phyloP scores from a whole-genome alignment of 2,113 vertebrate species.

The Girardinichthys multiradiatus region DNA sequence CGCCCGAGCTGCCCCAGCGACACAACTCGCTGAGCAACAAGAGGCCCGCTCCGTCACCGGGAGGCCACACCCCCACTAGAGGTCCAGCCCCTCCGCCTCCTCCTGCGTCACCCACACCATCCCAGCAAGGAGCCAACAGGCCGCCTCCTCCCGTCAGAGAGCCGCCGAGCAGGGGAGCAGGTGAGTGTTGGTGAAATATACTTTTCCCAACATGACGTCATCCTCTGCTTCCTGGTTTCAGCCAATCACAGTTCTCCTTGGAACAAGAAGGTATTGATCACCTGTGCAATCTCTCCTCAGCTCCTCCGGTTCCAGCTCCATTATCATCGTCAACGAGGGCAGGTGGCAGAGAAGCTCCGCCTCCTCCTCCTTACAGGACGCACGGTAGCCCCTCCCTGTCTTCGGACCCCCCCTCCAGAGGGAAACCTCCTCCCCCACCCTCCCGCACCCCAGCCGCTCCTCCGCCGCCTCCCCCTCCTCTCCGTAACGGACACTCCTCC shows the following conservation, averaged over 20 bases:
- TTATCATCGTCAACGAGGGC: constrained; percentile 64
- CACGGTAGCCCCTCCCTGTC: constrained; percentile 77
- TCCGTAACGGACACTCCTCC: constrained; percentile 90
- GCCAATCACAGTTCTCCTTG: neutral
- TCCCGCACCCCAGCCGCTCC: constrained; percentile 86
- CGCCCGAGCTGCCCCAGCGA: constrained; percentile 90
- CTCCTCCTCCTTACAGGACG: constrained; percentile 87
- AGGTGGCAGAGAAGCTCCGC: constrained; percentile 86
- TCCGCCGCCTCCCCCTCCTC: constrained; percentile 87
- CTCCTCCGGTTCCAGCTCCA: constrained; percentile 78
- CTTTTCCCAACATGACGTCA: neutral
- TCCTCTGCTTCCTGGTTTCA: neutral
- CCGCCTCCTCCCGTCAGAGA: constrained; percentile 69
- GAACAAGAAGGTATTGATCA: constrained; percentile 31
- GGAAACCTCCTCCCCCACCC: constrained; percentile 87
- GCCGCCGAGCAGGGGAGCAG: constrained; percentile 69
- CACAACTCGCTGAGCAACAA: constrained; percentile 93
- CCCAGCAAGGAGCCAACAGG: constrained; percentile 69
- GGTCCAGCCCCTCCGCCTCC: constrained; percentile 77
- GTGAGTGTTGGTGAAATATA: too few relatives aligned
- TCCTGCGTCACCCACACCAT: constrained; percentile 68
- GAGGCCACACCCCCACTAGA: constrained; percentile 84
- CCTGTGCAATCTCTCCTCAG: constrained; percentile 59
- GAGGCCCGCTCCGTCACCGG: constrained; percentile 79
- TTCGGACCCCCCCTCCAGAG: constrained; percentile 81